Evolutionary conservation across 2,797 vertebrate genomes (phyloP), one percentile per base, ranked within the genome.

Genomic region (Oryzias sinensis): DNA sequence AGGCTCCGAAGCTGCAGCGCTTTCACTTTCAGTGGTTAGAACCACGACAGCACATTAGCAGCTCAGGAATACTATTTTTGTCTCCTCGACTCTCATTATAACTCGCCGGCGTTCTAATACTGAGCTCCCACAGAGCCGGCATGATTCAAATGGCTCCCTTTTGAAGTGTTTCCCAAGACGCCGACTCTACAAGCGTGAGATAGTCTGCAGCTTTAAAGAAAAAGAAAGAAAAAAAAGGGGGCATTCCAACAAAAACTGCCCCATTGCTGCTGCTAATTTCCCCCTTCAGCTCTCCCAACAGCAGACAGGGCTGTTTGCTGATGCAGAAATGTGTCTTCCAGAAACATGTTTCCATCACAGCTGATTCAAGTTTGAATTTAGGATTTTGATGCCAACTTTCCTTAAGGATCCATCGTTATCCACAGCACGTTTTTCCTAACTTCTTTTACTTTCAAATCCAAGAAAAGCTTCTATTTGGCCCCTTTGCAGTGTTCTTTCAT

Each of bases 11-110:
- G 65, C 70, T 64, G 67, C 67, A 65, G 49, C 47, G 57, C 72
- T 89, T 89, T 87, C 85, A 82, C 84, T 91, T 76, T 90, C 81
- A 68, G 77, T 65, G 74, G 81, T 80, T 87, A 61, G 46, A 79
- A 76, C 74, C 74, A 76, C 76, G 61, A 22, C 56, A 62, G 69
- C 75, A 43, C 74, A 54, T 79, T 63, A 72, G 80, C 68, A 49
- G 62, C 44, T 53, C 53, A 64, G 59, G 61, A 79, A 72, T 68
- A 64, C 73, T 84, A 85, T 81, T 85, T 84, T 74, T 74, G 80
- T 65, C 69, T 62, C 58, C 43, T 60, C 33, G 0, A 52, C 70
- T 71, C 73, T 80, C 50, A 4, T 14, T 77, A 76, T 52, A 68
- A 72, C 56, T 43, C 8, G 65, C 60, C 68, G 56, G 62, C 62